These are phyloP conservation scores for Erebia aethiops DNA, from an alignment of 2,888 invertebrate species.

Conservation along the genomic window DNA sequence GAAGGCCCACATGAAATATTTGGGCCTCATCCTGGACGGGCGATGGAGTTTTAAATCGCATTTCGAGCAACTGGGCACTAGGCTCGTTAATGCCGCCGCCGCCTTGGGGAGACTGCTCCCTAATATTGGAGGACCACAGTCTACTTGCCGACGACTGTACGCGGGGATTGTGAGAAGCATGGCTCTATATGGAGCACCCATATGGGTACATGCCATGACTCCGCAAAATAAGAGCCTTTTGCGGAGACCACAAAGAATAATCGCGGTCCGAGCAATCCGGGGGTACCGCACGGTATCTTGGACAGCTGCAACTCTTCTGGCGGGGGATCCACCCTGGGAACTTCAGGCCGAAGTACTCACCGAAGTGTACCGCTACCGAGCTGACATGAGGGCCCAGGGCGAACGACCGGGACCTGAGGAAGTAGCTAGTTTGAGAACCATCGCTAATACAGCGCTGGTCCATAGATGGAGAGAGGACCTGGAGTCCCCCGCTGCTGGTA, in stretches of 20 bases:
- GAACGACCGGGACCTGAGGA: background rate
- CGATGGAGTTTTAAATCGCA: background rate
- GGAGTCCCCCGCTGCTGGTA: background rate
- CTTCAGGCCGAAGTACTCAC: slow-evolving; percentile 11
- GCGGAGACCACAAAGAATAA: background rate
- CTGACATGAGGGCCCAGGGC: background rate
- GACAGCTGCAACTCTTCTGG: too few relatives aligned
- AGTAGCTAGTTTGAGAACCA: background rate
- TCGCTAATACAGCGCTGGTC: background rate
- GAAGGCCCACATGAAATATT: too few relatives aligned
- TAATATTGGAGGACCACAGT: background rate
- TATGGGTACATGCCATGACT: slow-evolving; percentile 18
- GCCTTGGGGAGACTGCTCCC: background rate
- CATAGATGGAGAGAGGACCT: slow-evolving; percentile 2
- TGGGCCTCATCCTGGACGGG: background rate
- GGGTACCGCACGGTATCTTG: too few relatives aligned
- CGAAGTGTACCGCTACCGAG: slow-evolving; percentile 2
- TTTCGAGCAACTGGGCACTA: background rate
- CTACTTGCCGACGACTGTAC: slow-evolving; percentile 1
- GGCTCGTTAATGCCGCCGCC: background rate
- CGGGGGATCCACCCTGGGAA: background rate
- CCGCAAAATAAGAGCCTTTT: background rate
- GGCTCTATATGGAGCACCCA: slow-evolving; percentile 22
- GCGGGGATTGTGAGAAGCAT: slow-evolving; percentile 6
- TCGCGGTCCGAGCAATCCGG: too few relatives aligned